Base-by-base conservation (phyloP, 2,888 invertebrate species). In the Drosophila tanythrix region DNA sequence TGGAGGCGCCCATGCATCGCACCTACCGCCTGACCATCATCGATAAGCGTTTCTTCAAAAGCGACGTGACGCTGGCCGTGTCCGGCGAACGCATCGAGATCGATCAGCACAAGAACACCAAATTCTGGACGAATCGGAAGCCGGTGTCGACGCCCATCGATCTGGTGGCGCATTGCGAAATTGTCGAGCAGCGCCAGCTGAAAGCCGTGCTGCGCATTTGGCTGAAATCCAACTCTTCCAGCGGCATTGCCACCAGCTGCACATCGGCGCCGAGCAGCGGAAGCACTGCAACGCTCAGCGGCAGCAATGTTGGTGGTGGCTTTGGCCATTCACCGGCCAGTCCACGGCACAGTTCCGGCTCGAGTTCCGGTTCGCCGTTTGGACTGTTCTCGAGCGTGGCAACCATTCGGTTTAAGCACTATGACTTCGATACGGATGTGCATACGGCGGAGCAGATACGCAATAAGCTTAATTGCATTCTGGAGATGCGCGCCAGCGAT, bases 61-160 rank as follows among this genome's bases (percentile, higher is more conserved):
- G 96, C 25, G 96, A 97, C 83, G 97, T 98, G 5, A 97, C 97
- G 88, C 94, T 98, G 51, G 97, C 97, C 55, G 96, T 98, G 76
- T 98, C 98, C 18, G 96, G 97, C 8, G 98, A 98, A 86, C 97
- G 97, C 92, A 96, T 98, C 70, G 98, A 98, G 94, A 97, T 98
- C 62, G 97, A 98, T 92, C 95, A 96, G 38, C 94, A 95, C 43
- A 94, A 95, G 84, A 95, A 95, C 88, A 84, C 89, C 5, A 95
- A 95, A 70, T 95, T 96, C 91, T 95, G 95, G 95, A 93, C 94
- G 52, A 94, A 96, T 90, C 95, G 96, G 82, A 96, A 97, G 90
- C 96, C 98, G 50, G 96, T 97, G 60, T 96, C 96, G 73, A 97
- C 97, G 93, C 96, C 96, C 79, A 97, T 98, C 91, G 98, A 98